phyloP scores from a whole-genome alignment of 2,113 vertebrate species.

The Ascaphus truei region DNA sequence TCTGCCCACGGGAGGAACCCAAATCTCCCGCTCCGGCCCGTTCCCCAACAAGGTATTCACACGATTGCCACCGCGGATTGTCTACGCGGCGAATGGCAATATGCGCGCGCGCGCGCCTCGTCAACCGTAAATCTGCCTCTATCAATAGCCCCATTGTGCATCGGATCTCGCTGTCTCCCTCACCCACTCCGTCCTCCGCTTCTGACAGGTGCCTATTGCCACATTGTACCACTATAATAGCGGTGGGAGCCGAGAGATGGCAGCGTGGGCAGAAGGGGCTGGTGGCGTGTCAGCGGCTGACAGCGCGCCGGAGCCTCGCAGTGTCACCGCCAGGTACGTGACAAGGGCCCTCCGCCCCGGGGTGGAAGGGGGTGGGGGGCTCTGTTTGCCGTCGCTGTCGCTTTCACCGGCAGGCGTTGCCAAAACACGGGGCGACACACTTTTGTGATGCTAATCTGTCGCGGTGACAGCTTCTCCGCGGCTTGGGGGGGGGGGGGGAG shows the following conservation, averaged over 20 bases:
- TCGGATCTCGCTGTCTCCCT: constrained; percentile 18
- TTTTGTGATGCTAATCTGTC: constrained; percentile 33
- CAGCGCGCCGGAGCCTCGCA: constrained; percentile 18
- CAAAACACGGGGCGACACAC: constrained; percentile 29
- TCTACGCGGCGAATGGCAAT: neutral
- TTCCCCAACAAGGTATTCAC: neutral
- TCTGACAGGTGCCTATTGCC: constrained; percentile 36
- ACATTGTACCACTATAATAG: constrained; percentile 32
- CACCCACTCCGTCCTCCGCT: constrained; percentile 19
- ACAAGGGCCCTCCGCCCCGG: constrained; percentile 16
- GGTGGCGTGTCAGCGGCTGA: constrained; percentile 30
- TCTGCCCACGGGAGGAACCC: neutral
- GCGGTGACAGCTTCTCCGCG: constrained; percentile 26
- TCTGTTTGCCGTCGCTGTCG: constrained; percentile 33
- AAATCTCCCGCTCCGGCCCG: neutral
- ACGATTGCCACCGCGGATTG: neutral
- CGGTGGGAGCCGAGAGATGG: neutral
- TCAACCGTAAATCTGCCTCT: constrained; percentile 27
- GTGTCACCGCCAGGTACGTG: constrained; percentile 19
- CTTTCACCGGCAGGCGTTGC: constrained; percentile 22
- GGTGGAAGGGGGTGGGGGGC: too few relatives aligned
- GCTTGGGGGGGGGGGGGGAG: constrained; percentile 5
- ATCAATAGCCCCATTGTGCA: constrained; percentile 25
- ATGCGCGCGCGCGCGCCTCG: too few relatives aligned
- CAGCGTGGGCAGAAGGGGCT: constrained; percentile 31